Percentiles rank a stretch among this genome's conserved stretches.
These are phyloP conservation scores for Limosa lapponica DNA, from an alignment of 2,797 vertebrate species.

Conservation along the genomic window DNA sequence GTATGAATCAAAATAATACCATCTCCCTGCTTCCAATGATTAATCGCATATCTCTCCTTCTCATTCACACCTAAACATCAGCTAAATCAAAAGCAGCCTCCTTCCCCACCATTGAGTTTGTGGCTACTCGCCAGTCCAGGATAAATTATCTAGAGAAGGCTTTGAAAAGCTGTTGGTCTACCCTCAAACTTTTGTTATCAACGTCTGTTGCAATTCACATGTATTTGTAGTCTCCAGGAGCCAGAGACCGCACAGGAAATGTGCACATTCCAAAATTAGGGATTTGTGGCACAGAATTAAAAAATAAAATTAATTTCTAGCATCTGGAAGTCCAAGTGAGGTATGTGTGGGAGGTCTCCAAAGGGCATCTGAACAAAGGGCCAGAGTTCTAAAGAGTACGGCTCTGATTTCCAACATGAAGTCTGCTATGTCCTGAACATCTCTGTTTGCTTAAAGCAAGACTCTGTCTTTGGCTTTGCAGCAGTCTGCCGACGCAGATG, in stretches of 20 bases:
- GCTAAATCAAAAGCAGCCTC: constrained; percentile 77
- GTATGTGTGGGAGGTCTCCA: constrained; percentile 62
- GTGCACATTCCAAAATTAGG: constrained; percentile 50
- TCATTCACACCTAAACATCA: constrained; percentile 79
- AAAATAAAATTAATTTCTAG: constrained; percentile 63
- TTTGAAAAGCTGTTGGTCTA: constrained; percentile 52
- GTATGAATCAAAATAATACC: constrained; percentile 84
- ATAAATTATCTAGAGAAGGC: constrained; percentile 57
- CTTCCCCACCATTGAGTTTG: constrained; percentile 10
- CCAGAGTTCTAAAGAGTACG: constrained; percentile 46
- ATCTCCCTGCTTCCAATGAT: constrained; percentile 77
- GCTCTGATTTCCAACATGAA: constrained; percentile 58
- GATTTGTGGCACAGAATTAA: constrained; percentile 62
- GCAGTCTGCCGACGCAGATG: not conserved
- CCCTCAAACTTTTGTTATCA: constrained; percentile 51
- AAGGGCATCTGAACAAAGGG: constrained; percentile 66
- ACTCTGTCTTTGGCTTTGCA: not conserved
- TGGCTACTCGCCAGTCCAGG: constrained; percentile 18
- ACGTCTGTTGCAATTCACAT: constrained; percentile 30
- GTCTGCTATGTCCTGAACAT: constrained; percentile 44
- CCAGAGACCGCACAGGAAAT: constrained; percentile 50
- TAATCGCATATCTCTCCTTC: constrained; percentile 73
- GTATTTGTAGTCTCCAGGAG: constrained; percentile 27
- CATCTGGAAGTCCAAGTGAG: constrained; percentile 60
- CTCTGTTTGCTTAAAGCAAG: constrained; percentile 54